Base-by-base conservation (phyloP, 2,113 vertebrate genomes). In the Manacus vitellinus region DNA sequence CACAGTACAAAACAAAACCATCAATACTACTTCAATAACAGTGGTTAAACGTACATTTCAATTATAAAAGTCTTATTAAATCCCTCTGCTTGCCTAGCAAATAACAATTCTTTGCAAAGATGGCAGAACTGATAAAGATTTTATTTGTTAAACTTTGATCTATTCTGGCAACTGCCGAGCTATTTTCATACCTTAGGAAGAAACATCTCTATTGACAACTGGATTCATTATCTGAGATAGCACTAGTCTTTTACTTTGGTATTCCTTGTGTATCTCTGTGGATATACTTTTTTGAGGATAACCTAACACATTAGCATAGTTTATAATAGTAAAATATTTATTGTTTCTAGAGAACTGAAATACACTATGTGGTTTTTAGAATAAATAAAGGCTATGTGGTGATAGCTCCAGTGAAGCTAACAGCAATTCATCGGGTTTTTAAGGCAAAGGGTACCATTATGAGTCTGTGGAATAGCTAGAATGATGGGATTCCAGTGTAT, bases 311-410 rank as follows among this genome's bases (percentile, higher is more conserved):
- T 78, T 95, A 91, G 80, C 56, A 63, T 15, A 31, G 47, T 94
- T 91, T 94, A 37, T 33, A 85, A 63, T 0, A 61, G 39, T 56
- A 73, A 85, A 96, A 27, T 78, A 93, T 70, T 72, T 76, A 72
- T 58, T 89, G 39, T 93, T 96, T 91, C 63, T 65, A 70, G 88
- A 89, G 56, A 68, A 77, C 65, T 83, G 55, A 71, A 85, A 83
- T 12, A 86, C 19, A 66, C 58, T 14, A 6, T 30, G 73, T 65
- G 61, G 58, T 68, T 94, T 90, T 61, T 61, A 90, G 77, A 88
- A 85, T 31, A 85, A 92, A 55, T 17, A 88, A 80, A 81, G 35
- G 11, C 65, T 71, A 8, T 6, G 31, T 67, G n/a, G 10, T 56
- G 52, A 14, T 35, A 35, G 44, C 27, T 74, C 47, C 33, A 67